phyloP scores from a whole-genome alignment of 2,113 vertebrate genomes.

The human (Homo sapiens) region DNA sequence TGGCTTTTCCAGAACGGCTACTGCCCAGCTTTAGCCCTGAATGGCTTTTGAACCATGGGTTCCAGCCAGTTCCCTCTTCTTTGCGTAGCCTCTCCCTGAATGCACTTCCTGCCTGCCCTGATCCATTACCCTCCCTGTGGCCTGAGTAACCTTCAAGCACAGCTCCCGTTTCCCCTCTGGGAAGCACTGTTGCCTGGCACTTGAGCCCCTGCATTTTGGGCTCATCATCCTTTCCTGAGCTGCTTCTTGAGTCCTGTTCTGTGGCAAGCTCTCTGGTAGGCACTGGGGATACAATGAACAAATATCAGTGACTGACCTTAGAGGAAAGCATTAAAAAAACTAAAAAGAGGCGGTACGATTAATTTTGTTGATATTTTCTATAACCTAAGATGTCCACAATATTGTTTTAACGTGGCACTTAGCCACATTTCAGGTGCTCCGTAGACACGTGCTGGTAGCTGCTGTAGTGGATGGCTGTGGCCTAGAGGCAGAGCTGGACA shows the following conservation, averaged over 20 bases:
- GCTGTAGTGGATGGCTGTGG: accelerated
- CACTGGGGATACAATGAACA: neutral
- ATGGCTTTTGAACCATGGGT: neutral
- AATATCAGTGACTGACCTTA: neutral
- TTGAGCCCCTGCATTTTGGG: neutral
- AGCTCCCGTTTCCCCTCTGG: no score
- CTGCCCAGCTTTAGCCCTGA: neutral
- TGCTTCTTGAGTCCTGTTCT: neutral
- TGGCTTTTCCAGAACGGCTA: neutral
- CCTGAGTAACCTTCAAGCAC: neutral
- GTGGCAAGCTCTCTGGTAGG: neutral
- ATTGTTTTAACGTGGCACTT: neutral
- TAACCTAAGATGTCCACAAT: neutral
- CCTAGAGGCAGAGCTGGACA: neutral
- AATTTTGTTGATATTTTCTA: neutral
- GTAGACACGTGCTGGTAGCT: neutral
- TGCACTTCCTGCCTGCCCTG: neutral
- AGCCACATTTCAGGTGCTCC: no score
- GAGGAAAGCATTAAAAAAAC: neutral
- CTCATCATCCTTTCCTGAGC: neutral
- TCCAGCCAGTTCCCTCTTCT: neutral
- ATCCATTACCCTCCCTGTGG: neutral
- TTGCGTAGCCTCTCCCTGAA: neutral
- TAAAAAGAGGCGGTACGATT: neutral
- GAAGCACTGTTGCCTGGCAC: accelerated